Percentiles rank a stretch among this genome's conserved stretches.
These are phyloP conservation scores for Stenoptilia bipunctidactyla DNA, from an alignment of 2,888 invertebrate genomes.

Conservation along the genomic window DNA sequence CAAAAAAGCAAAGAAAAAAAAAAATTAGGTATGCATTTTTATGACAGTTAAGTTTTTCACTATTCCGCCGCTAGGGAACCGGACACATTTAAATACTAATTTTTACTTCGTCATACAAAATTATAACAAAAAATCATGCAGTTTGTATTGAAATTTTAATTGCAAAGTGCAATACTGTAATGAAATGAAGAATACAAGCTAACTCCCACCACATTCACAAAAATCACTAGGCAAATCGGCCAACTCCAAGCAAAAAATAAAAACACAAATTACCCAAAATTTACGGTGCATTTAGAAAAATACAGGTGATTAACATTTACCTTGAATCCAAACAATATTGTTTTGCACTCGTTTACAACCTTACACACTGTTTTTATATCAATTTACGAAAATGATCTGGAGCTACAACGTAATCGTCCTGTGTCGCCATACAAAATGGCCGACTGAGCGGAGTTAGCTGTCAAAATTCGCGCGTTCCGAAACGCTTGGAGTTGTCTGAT, in stretches of 20 bases:
- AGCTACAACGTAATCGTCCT: conserved; percentile 2
- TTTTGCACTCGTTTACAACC: conserved; percentile 7
- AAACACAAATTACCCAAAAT: conserved; percentile 7
- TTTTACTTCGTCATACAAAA: conserved; percentile 5
- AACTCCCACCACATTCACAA: conserved; percentile 9
- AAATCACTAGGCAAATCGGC: conserved; percentile 9
- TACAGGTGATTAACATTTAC: conserved; percentile 7
- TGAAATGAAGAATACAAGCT: conserved; percentile 8
- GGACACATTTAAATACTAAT: conserved; percentile 3
- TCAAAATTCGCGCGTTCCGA: conserved; percentile 9
- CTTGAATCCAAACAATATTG: conserved; percentile 8
- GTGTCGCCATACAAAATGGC: conserved; percentile 12
- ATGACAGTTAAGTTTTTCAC: conserved; percentile 2
- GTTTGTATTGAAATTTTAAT: conserved; percentile 5
- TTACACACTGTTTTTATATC: conserved; percentile 5
- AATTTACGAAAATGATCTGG: conserved; percentile 4
- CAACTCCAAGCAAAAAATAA: conserved; percentile 9
- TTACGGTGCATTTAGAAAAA: conserved; percentile 8
- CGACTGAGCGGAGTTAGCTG: conserved; percentile 9
- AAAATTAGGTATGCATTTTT: conserved; percentile 6
- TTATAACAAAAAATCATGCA: conserved; percentile 2
- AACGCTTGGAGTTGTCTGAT: conserved; percentile 10
- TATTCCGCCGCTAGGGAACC: conserved; percentile 3
- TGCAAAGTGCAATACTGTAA: conserved; percentile 5
- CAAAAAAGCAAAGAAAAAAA: conserved; percentile 7